phyloP scores from a whole-genome alignment of 2,888 invertebrate species.

The Cryptocheilus praepositus region DNA sequence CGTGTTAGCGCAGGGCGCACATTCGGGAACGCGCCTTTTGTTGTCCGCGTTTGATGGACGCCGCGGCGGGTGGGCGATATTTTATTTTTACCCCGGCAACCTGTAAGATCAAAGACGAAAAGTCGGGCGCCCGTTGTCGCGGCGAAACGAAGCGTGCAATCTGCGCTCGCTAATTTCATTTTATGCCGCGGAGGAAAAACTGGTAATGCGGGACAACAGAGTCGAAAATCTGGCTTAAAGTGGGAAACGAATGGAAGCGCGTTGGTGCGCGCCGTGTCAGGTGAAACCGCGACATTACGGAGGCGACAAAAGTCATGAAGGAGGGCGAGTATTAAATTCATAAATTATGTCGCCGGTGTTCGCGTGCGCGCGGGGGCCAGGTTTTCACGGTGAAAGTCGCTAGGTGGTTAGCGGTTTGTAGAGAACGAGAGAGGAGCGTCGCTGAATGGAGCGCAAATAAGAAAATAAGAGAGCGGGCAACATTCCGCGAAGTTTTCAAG shows the following conservation, averaged over 20 bases:
- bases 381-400: not conserved
- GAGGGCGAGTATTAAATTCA: constrained; percentile 50
- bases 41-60: too few relatives aligned
- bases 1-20: too few relatives aligned
- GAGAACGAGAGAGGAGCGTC: not conserved
- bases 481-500: constrained; percentile 42
- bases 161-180: too few relatives aligned
- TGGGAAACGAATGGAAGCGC: not conserved
- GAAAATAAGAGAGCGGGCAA: constrained; percentile 40
- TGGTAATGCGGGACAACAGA: not conserved
- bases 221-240: not conserved
- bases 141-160: too few relatives aligned
- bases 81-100: too few relatives aligned
- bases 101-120: too few relatives aligned
- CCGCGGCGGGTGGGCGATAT: too few relatives aligned
- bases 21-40: too few relatives aligned
- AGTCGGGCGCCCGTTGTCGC: too few relatives aligned
- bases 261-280: constrained; percentile 1
- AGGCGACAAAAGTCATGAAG: constrained; percentile 17
- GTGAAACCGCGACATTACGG: not conserved
- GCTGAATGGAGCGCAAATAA: constrained; percentile 42
- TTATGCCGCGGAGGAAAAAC: not conserved
- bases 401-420: not conserved
- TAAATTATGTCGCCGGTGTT: constrained; percentile 41
- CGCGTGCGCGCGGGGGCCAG: not conserved